Conservation (phyloP, 2,797 vertebrate species). For the Helarctos malayanus region DNA sequence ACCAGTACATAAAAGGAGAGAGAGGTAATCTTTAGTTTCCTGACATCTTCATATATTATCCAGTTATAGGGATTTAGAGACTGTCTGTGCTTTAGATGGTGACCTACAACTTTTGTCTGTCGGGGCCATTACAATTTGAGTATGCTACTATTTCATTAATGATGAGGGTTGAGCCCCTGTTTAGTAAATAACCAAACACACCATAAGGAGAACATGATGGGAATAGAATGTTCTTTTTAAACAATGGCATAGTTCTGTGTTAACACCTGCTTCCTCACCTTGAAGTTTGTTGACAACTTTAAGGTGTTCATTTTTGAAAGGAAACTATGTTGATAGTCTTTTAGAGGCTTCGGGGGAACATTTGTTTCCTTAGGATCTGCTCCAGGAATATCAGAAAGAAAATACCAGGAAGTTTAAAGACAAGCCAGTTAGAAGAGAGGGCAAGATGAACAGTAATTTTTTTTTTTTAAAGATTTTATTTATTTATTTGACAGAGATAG, state of each 20-base stretch:
- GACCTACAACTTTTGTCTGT: not conserved
- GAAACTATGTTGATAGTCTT: not conserved
- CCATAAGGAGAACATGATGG: not conserved
- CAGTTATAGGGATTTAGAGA: not conserved
- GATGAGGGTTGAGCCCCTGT: not conserved
- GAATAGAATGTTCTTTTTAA: slow-evolving; percentile 9
- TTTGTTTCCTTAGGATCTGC: not conserved
- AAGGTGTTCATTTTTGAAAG: slow-evolving; percentile 12
- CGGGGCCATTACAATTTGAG: not conserved
- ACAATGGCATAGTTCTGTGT: not conserved
- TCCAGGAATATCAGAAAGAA: not conserved
- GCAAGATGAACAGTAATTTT: not conserved
- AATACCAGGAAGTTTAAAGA: not conserved
- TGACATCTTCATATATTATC: not conserved
- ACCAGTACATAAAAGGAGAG: not conserved
- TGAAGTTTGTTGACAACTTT: not conserved
- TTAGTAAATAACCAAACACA: not conserved
- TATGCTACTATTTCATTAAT: not conserved
- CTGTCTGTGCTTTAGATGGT: not conserved
- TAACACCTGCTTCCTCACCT: not conserved
- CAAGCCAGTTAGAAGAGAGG: not conserved
- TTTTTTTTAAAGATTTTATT: not conserved
- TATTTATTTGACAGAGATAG: too few species aligned
- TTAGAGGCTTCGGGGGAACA: not conserved
- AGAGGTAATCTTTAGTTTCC: not conserved